Percentiles rank a stretch among this genome's conserved stretches.
phyloP scores from a whole-genome alignment of 2,113 vertebrate species.

The Rattus rattus region DNA sequence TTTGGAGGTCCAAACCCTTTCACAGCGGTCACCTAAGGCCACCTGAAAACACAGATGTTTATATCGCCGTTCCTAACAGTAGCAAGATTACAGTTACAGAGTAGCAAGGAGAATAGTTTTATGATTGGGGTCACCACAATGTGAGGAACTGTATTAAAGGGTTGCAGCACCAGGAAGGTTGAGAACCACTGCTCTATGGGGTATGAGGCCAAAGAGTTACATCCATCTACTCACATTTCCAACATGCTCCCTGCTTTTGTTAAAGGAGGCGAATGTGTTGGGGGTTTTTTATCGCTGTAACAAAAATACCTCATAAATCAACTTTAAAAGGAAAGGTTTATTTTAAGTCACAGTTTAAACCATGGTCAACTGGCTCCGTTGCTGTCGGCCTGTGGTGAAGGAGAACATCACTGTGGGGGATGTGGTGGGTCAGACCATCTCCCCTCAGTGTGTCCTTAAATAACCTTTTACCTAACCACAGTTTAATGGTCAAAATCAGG shows the following conservation, averaged over 20 bases:
- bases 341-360: neutral
- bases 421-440: neutral
- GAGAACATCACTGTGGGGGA: too few relatives aligned
- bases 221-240: neutral
- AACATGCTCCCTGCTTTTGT: neutral
- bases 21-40: too few relatives aligned
- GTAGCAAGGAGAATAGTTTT: neutral
- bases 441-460: neutral
- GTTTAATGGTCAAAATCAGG: neutral
- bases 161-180: neutral
- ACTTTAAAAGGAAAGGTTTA: neutral
- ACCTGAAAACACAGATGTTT: neutral
- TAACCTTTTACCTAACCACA: neutral
- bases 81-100: neutral
- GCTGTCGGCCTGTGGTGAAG: neutral
- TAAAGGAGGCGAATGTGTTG: too few relatives aligned
- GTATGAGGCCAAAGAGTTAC: neutral
- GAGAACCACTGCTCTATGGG: neutral
- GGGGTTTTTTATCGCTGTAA: neutral
- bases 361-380: neutral
- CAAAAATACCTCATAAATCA: neutral
- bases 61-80: neutral
- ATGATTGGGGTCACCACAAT: neutral
- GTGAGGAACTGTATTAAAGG: neutral
- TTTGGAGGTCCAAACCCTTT: too few relatives aligned